Conservation (phyloP, 2,113 vertebrate species). For the Leptodactylus fuscus region DNA sequence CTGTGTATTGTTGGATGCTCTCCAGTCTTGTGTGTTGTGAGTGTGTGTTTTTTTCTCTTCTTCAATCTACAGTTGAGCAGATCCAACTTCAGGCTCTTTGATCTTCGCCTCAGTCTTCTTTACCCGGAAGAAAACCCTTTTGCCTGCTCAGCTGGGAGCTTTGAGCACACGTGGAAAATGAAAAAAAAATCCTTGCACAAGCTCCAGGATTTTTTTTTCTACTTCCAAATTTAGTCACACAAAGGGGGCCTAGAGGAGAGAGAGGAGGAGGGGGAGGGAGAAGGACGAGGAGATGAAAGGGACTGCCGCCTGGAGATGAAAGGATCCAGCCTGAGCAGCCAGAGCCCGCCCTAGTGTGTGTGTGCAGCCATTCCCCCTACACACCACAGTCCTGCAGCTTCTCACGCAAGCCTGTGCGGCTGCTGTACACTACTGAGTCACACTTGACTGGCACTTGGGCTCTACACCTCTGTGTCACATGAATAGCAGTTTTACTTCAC, state of each 20-base stretch:
- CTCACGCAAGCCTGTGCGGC: conserved; percentile 42
- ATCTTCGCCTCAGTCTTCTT: conserved; percentile 89
- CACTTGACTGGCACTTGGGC: neutral
- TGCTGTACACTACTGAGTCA: neutral
- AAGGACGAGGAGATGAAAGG: conserved; percentile 82
- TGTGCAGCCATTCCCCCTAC: conserved; percentile 13
- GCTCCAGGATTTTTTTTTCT: conserved; percentile 78
- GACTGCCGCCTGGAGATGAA: conserved; percentile 92
- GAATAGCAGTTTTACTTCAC: neutral
- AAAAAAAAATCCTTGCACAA: conserved; percentile 77
- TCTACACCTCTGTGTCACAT: neutral
- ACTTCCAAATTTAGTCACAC: conserved; percentile 97
- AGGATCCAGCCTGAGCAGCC: conserved; percentile 73
- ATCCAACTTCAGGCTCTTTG: conserved; percentile 93
- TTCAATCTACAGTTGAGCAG: conserved; percentile 86
- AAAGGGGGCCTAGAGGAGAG: conserved; percentile 78
- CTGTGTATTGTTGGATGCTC: conserved; percentile 82
- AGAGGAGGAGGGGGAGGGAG: conserved; percentile 58
- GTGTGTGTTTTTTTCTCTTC: conserved; percentile 62
- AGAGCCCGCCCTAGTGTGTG: conserved; percentile 46
- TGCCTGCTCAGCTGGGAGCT: conserved; percentile 92
- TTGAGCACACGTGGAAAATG: conserved; percentile 90
- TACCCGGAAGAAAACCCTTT: conserved; percentile 97
- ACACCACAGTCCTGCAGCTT: conserved; percentile 39
- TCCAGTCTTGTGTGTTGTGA: conserved; percentile 76